These are phyloP conservation scores for Zhuqinia jingwanae DNA, from an alignment of 2,888 invertebrate species.

Conservation along the genomic window DNA sequence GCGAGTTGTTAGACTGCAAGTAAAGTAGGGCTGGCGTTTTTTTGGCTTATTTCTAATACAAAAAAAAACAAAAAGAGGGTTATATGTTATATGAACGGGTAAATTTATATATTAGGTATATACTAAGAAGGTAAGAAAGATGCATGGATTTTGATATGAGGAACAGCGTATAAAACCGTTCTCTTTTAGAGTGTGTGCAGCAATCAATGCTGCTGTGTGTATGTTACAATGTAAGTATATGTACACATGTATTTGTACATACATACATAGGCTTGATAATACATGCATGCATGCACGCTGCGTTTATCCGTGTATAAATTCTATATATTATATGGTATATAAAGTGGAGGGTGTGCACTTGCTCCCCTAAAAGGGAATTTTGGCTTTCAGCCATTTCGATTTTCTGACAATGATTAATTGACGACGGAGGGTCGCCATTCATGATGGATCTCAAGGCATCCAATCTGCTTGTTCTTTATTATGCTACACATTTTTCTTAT, in stretches of 20 bases:
- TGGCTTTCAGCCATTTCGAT: constrained; percentile 80
- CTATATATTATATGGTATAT: too few species aligned
- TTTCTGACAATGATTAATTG: constrained; percentile 80
- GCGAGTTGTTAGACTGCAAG: constrained; percentile 13
- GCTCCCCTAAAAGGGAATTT: constrained; percentile 79
- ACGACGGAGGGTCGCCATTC: constrained; percentile 79
- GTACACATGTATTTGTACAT: neutral
- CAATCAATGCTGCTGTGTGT: neutral
- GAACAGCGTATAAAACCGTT: neutral
- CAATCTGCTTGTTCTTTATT: constrained; percentile 76
- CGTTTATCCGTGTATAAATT: neutral
- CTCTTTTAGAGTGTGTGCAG: too few species aligned
- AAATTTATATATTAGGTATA: too few species aligned
- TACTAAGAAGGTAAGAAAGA: constrained; percentile 22
- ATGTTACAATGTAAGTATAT: constrained; percentile 1
- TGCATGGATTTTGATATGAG: constrained; percentile 32
- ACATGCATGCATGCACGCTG: constrained; percentile 6
- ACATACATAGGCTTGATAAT: neutral
- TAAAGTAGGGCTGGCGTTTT: neutral
- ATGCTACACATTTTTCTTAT: constrained; percentile 27
- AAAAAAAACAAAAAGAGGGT: too few species aligned
- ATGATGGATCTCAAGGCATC: constrained; percentile 79
- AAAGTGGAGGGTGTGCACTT: constrained; percentile 75
- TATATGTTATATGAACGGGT: too few species aligned
- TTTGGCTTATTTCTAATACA: neutral